These are phyloP conservation scores for Anser cygnoides DNA, from an alignment of 2,113 vertebrate genomes.

Conservation along the genomic window DNA sequence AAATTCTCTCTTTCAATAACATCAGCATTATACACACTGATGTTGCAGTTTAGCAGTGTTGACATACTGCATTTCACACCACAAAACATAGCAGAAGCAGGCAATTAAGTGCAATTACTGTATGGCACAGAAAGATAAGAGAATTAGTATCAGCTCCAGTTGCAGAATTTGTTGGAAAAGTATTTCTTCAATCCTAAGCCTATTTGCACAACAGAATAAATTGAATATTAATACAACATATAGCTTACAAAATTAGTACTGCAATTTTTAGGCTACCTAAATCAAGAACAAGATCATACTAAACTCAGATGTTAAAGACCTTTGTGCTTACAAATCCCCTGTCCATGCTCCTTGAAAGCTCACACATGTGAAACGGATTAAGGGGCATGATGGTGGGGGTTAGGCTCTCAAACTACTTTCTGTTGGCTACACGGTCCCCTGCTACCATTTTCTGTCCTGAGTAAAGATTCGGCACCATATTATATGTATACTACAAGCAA, in stretches of 20 bases:
- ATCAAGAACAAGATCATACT: background rate
- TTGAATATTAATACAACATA: background rate
- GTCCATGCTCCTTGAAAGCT: background rate
- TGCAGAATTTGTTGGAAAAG: background rate
- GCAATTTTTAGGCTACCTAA: background rate
- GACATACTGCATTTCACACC: background rate
- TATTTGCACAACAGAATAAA: conserved; percentile 14
- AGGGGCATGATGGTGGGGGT: conserved; percentile 1
- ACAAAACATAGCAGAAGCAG: conserved; percentile 24
- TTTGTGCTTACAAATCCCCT: conserved; percentile 46
- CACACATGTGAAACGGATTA: conserved; percentile 68
- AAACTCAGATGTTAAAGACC: conserved; percentile 8
- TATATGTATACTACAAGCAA: background rate
- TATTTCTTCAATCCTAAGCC: background rate
- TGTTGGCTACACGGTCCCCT: background rate
- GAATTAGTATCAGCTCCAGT: conserved; percentile 24
- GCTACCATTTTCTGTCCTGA: background rate
- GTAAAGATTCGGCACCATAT: background rate
- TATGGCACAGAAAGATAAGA: conserved; percentile 18
- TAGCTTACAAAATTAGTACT: conserved; percentile 11
- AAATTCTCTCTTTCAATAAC: background rate
- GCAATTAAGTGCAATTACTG: conserved; percentile 42
- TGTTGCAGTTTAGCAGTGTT: background rate
- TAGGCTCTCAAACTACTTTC: background rate
- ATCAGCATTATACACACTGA: background rate